Percentiles rank a stretch among this genome's conserved stretches.
phyloP scores from a whole-genome alignment of 2,888 invertebrate species.

The Amphipoea oculea region DNA sequence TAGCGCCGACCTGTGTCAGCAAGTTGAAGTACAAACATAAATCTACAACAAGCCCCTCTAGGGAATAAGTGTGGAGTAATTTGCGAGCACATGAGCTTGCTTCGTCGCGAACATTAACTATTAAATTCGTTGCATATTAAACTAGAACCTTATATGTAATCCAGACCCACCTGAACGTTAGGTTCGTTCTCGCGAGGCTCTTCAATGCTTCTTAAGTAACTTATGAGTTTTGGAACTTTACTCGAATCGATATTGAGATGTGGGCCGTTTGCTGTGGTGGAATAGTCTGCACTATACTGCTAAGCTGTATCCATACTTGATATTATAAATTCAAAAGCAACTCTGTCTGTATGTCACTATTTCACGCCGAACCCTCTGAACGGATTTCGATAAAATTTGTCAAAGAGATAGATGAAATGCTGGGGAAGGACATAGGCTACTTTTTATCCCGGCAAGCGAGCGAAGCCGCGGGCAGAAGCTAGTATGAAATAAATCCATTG shows the following conservation, averaged over 20 bases:
- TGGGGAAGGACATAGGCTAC: not conserved
- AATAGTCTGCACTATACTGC: constrained; percentile 1
- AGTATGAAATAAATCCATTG: not conserved
- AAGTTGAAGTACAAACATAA: constrained; percentile 85
- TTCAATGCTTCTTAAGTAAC: constrained; percentile 74
- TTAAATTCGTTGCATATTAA: constrained; percentile 91
- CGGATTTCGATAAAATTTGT: not conserved
- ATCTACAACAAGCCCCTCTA: constrained; percentile 80
- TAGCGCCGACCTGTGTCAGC: constrained; percentile 79
- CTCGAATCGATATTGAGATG: constrained; percentile 53
- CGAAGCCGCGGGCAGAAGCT: not conserved
- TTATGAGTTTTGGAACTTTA: constrained; percentile 58
- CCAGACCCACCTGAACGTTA: constrained; percentile 77
- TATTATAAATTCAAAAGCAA: not conserved
- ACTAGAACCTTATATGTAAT: constrained; percentile 85
- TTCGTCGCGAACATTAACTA: constrained; percentile 88
- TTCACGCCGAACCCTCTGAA: not conserved
- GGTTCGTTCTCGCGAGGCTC: constrained; percentile 72
- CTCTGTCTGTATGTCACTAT: not conserved
- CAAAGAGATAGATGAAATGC: not conserved
- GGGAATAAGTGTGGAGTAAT: constrained; percentile 89
- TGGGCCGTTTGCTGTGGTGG: constrained; percentile 25
- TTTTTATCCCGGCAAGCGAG: not conserved
- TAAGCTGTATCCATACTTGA: not conserved
- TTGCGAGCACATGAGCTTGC: constrained; percentile 84